Evolutionary conservation across 1,140 invertebrate genomes (phyloP).

Genomic region (Anoplophora glabripennis): DNA sequence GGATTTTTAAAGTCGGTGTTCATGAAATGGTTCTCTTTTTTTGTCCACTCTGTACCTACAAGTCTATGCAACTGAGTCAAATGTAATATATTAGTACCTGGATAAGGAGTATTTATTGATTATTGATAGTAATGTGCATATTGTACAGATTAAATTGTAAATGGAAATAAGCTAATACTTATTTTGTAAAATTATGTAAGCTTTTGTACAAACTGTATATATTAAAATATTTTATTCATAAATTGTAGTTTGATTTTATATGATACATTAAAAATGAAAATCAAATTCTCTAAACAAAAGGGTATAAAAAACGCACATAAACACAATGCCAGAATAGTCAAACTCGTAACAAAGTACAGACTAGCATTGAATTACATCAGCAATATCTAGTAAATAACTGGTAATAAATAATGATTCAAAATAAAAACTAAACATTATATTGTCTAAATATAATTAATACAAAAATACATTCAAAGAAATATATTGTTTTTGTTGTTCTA

Average conservation of each 20-base stretch:
- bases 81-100: constrained; percentile 46
- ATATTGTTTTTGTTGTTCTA: no score
- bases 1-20: not conserved
- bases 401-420: no score
- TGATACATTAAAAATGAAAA: no score
- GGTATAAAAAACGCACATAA: no score
- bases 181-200: constrained; percentile 37
- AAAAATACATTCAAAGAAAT: no score
- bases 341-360: no score
- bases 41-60: constrained; percentile 3
- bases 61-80: constrained; percentile 30
- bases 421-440: no score
- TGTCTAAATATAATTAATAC: no score
- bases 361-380: no score
- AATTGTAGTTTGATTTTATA: constrained; percentile 13
- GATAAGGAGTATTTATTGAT: constrained; percentile 43
- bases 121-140: constrained; percentile 36
- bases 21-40: not conserved
- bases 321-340: no score
- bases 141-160: constrained; percentile 36
- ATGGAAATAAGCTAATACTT: constrained; percentile 16
- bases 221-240: constrained; percentile 42
- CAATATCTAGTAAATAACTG: no score
- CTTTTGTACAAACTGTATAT: constrained; percentile 43
- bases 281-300: no score